Evolutionary conservation across 2,888 invertebrate species (phyloP).

Genomic region (Drosophila imparisetae): DNA sequence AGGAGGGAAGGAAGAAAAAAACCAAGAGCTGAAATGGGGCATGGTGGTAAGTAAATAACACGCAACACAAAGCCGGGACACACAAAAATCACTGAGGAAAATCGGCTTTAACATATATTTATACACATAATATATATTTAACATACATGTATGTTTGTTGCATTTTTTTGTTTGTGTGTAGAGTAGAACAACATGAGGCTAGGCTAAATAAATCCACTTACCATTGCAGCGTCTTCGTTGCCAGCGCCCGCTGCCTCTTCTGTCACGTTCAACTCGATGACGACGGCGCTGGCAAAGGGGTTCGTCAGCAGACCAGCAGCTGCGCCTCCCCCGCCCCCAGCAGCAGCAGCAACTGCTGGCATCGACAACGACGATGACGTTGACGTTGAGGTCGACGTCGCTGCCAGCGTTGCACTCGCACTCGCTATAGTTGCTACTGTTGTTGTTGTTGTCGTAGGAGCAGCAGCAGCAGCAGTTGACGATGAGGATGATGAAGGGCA

Average conservation of each 20-base stretch:
- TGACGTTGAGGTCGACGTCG: slow-evolving; percentile 24
- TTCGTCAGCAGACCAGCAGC: slow-evolving; percentile 52
- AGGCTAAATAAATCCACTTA: slow-evolving; percentile 67
- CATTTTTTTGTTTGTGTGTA: slow-evolving; percentile 23
- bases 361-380: slow-evolving; percentile 16
- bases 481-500: slow-evolving; percentile 60
- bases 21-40: slow-evolving; percentile 38
- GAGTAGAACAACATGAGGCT: slow-evolving; percentile 39
- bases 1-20: background rate
- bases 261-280: slow-evolving; percentile 43
- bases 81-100: slow-evolving; percentile 58
- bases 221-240: slow-evolving; percentile 72
- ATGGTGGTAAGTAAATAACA: slow-evolving; percentile 58
- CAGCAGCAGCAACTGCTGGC: slow-evolving; percentile 18
- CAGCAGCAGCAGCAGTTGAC: slow-evolving; percentile 30
- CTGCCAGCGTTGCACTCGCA: slow-evolving; percentile 26
- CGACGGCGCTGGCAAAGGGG: slow-evolving; percentile 51
- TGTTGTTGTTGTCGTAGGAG: slow-evolving; percentile 39
- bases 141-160: slow-evolving; percentile 2
- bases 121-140: background rate
- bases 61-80: slow-evolving; percentile 58
- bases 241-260: slow-evolving; percentile 27
- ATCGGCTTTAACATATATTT: slow-evolving; percentile 59
- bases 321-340: slow-evolving; percentile 42
- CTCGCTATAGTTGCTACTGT: slow-evolving; percentile 14